Percentiles rank a stretch among this genome's conserved stretches.
phyloP scores from a whole-genome alignment of 2,113 vertebrate species.

The Mormyrus iriodes region DNA sequence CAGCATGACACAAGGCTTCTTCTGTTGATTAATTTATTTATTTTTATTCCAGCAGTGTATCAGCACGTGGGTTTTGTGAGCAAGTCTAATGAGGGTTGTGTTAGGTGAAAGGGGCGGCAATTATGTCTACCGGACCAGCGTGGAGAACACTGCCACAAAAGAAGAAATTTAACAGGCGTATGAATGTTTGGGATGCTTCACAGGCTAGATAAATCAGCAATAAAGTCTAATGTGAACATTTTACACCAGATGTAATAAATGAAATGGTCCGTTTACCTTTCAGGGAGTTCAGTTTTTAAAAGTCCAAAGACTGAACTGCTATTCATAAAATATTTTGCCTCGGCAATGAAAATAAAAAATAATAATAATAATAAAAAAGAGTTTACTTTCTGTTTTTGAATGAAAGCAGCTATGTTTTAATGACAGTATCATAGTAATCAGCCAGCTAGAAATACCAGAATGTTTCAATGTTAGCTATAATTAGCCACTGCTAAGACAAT shows the following conservation, averaged over 20 bases:
- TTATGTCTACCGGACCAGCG: not conserved
- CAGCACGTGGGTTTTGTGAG: not conserved
- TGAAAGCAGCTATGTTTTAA: not conserved
- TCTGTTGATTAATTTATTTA: not conserved
- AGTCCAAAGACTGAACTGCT: not conserved
- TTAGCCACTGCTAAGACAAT: not conserved
- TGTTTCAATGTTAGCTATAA: not conserved
- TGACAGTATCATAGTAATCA: not conserved
- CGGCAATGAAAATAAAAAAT: not conserved
- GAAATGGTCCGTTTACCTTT: not conserved
- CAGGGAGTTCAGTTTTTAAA: not conserved
- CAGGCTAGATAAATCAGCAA: not conserved
- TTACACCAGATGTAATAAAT: not conserved
- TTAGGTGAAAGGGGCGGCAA: not conserved
- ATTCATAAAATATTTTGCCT: not conserved
- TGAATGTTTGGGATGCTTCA: not conserved
- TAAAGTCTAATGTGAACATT: not conserved
- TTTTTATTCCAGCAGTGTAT: not conserved
- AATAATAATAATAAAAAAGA: not conserved
- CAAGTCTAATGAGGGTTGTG: not conserved
- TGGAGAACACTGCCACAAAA: not conserved
- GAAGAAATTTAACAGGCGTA: not conserved
- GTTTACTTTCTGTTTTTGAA: not conserved
- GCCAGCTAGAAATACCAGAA: not conserved
- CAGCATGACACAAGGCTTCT: not conserved